Evolutionary conservation across 2,113 vertebrate genomes (phyloP).

Genomic region (Plecotus auritus): DNA sequence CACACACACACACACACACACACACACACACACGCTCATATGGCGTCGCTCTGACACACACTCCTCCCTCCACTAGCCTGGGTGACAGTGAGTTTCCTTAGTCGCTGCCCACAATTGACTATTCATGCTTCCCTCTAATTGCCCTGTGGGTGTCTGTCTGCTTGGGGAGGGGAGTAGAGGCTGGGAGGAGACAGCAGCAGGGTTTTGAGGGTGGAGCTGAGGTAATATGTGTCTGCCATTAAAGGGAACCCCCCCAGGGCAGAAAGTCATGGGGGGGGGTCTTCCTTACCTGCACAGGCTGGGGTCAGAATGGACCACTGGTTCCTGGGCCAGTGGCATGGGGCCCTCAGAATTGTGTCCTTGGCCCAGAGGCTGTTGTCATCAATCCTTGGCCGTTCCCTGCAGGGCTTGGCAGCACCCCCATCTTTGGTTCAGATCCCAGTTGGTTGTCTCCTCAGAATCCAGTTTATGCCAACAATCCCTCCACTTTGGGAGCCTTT

Average conservation of each 20-base stretch:
- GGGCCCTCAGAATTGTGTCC: neutral
- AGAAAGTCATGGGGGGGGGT: neutral
- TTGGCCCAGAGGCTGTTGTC: neutral
- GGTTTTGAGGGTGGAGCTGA: neutral
- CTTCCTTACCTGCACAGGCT: neutral
- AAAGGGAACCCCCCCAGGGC: neutral
- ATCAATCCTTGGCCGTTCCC: neutral
- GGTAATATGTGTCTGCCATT: neutral
- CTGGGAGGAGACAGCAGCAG: fast-evolving
- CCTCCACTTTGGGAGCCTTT: neutral
- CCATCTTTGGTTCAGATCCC: neutral
- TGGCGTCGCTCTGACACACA: neutral
- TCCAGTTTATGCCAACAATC: fast-evolving
- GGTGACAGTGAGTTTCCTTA: conserved; percentile 46
- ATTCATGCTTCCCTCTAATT: conserved; percentile 67
- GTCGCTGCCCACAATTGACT: conserved; percentile 59
- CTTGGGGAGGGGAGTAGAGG: neutral
- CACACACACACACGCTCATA: neutral
- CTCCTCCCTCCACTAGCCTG: neutral
- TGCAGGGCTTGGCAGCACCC: neutral
- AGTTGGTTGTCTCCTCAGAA: neutral
- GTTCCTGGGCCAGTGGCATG: neutral
- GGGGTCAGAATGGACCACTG: neutral
- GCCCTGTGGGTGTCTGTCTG: conserved; percentile 28
- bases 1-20: neutral